Base-by-base conservation (phyloP, 2,113 vertebrate genomes). In the Istiophorus platypterus region DNA sequence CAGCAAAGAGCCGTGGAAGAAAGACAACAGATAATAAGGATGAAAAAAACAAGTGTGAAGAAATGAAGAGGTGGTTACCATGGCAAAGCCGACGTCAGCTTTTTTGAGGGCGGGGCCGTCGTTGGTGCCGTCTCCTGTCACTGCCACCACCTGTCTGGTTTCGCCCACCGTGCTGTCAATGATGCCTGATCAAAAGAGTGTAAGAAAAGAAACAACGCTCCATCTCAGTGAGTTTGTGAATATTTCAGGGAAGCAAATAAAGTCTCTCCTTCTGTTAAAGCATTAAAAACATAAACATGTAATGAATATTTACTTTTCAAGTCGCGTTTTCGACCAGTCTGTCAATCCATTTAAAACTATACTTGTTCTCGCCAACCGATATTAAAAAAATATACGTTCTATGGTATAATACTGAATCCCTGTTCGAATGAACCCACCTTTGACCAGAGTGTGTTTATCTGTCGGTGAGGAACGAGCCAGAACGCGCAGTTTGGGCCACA, bases 61-160 rank as follows among this genome's bases (percentile, higher is more conserved):
- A n/a, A 12, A 70, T 17, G 5, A 69, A 76, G 29, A 51, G 14
- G 22, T 18, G 22, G 64, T 15, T 96, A 99, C 98, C 98, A 99
- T 99, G 73, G 98, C 98, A 78, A 99, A 99, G n/a, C 98, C 98
- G 0, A 99, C 98, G 0, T 99, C 98, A 0, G 98, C 98, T 86
- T 99, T 99, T 95, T 99, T 99, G 85, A 99, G 94, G 37, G 98
- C 98, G 0, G 98, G 98, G 37, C 98, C 98, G 0, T 99, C 98
- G 0, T 99, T 99, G 80, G 98, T 99, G 4, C 98, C 98, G 0
- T 99, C 98, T 62, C 98, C 98, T 0, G 98, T 99, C 93, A 99
- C 98, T 0, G 98, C 98, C 89, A 99, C 98, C 87, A 99, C 98
- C 93, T 99, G 97, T 71, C 98, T 95, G 64, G 94, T 97, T 2